Evolutionary conservation across 1,140 invertebrate genomes (phyloP), one percentile per base, ranked within the genome.

Genomic region (Glossosoma conforme): DNA sequence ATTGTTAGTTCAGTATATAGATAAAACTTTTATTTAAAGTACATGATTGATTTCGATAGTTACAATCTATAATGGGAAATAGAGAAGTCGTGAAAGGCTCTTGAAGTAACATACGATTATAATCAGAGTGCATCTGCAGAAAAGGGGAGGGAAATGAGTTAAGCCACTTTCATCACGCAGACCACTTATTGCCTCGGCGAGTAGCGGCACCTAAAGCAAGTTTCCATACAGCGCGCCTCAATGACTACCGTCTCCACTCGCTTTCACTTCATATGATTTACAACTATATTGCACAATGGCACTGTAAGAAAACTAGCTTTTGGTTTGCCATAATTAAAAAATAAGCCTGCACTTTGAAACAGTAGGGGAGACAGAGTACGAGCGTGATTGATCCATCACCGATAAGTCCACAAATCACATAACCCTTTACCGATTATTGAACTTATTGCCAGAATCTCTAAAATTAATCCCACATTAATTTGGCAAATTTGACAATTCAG

Each of bases 1-100:
- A 72, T 65, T 69, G 70, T 75, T 74, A 73, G 69, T 75, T 73
- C 70, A 67, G 70, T 69, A 75, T 67, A 72, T 71, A 72, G 69
- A 63, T 69, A 72, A 70, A 72, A 72, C 68, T 69, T 72, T 69
- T 51, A 69, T 72, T 53, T 48, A 72, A 73, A 73, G 68, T 73
- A 72, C 66, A 73, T 66, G 69, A 72, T 70, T 70, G 69, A 70
- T 71, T 69, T 69, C 68, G 65, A 66, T 69, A 52, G 37, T 68
- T 74, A 74, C 69, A 72, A 66, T 70, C 65, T 69, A 68, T 69
- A 69, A 70, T 70, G 69, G 70, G 69, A 73, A 54, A 44, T 42
- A 56, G 20, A 56, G 28, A 24, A 55, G 9, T n/a, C n/a, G 36
- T 49, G 70, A 72, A 72, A 71, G 70, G 70, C 69, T 64, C 68